phyloP scores from a whole-genome alignment of 2,113 vertebrate species.

The Grammomys dolichurus region DNA sequence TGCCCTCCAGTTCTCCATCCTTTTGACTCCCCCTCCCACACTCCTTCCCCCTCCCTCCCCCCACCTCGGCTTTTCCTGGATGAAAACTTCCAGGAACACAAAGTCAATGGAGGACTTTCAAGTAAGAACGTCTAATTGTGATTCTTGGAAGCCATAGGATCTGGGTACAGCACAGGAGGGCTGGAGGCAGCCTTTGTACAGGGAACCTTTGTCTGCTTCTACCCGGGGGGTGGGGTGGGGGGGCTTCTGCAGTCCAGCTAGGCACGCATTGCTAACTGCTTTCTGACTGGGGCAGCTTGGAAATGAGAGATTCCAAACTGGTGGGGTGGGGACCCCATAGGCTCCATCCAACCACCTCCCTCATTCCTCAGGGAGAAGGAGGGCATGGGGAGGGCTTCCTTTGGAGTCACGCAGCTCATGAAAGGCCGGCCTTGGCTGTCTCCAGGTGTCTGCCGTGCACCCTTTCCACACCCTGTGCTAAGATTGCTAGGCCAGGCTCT shows the following conservation, averaged over 20 bases:
- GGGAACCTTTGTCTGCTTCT: slow-evolving; percentile 42
- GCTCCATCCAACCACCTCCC: not conserved
- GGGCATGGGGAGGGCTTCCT: not conserved
- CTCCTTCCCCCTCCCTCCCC: accelerated
- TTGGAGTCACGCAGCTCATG: not conserved
- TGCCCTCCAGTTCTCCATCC: not conserved
- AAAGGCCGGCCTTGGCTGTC: not conserved
- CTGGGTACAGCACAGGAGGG: not conserved
- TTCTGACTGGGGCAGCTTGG: not conserved
- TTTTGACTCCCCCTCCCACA: not conserved
- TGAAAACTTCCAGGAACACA: slow-evolving; percentile 66
- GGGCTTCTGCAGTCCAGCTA: not conserved
- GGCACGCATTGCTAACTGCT: not conserved
- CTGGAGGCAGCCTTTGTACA: not conserved
- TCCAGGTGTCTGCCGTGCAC: not conserved
- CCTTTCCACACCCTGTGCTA: not conserved
- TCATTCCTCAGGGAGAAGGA: not conserved
- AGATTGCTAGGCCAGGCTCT: not conserved
- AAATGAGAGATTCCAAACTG: not conserved
- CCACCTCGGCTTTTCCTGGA: not conserved
- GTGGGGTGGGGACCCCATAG: not conserved
- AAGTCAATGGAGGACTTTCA: not conserved
- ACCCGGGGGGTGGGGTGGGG: accelerated
- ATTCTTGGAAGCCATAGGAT: slow-evolving; percentile 65
- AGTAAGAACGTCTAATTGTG: not conserved